These are phyloP conservation scores for Drosophila tani DNA, from an alignment of 1,140 invertebrate genomes.

Conservation along the genomic window DNA sequence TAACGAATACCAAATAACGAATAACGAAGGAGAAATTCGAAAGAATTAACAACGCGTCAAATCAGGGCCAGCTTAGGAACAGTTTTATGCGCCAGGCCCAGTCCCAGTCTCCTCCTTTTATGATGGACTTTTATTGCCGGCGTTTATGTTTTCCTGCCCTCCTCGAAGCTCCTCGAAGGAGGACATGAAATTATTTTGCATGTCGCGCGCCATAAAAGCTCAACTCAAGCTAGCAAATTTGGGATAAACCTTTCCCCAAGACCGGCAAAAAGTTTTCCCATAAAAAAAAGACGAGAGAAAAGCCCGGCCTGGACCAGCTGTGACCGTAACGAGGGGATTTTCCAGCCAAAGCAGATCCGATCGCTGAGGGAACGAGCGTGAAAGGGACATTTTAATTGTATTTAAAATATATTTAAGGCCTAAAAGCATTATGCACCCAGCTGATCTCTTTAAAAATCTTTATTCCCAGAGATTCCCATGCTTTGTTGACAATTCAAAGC, in stretches of 20 bases:
- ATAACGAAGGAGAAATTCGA: slow-evolving; percentile 19
- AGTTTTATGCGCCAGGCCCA: slow-evolving; percentile 56
- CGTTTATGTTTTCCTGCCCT: slow-evolving; percentile 55
- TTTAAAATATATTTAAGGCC: neutral
- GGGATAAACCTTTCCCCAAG: slow-evolving; percentile 44
- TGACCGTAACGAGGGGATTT: slow-evolving; percentile 11
- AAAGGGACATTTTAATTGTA: neutral
- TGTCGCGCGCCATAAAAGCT: slow-evolving; percentile 67
- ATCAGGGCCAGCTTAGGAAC: slow-evolving; percentile 65
- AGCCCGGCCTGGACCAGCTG: neutral
- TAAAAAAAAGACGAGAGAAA: slow-evolving; percentile 12
- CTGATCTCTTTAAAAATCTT: no score
- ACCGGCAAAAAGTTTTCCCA: slow-evolving; percentile 17
- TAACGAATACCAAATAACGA: neutral
- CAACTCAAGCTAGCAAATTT: slow-evolving; percentile 69
- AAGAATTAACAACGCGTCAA: slow-evolving; percentile 78
- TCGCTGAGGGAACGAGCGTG: neutral
- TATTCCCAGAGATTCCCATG: no score
- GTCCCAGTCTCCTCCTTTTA: slow-evolving; percentile 46
- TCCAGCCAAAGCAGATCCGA: neutral
- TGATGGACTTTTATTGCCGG: slow-evolving; percentile 74
- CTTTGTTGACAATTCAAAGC: no score
- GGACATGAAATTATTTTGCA: slow-evolving; percentile 72
- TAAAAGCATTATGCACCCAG: no score
- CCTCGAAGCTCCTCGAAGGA: slow-evolving; percentile 31